Conservation (phyloP, 1,140 invertebrate genomes). For the Lutraria rhynchaena region DNA sequence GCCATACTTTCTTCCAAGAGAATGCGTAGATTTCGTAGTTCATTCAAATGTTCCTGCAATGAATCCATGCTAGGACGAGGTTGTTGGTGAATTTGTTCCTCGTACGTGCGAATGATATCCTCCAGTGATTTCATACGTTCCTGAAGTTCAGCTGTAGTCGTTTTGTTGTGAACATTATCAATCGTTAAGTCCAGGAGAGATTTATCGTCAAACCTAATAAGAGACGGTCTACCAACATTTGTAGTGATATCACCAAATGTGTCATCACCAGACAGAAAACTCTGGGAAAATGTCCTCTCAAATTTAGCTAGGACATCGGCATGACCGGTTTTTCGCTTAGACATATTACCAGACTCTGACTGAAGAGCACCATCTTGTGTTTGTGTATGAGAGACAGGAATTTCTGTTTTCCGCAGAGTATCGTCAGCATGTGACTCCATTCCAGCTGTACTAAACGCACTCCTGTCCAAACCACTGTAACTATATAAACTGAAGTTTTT, state of each 20-base stretch:
- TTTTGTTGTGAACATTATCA: conserved; percentile 5
- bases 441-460: neutral
- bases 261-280: conserved; percentile 20
- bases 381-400: neutral
- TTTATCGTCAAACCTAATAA: neutral
- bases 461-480: neutral
- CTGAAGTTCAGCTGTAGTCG: conserved; percentile 19
- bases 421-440: neutral
- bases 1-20: conserved; percentile 16
- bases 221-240: neutral
- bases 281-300: conserved; percentile 24
- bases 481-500: conserved; percentile 23
- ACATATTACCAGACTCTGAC: neutral
- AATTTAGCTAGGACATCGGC: neutral
- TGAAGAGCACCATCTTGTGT: neutral
- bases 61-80: conserved; percentile 19
- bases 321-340: too few relatives aligned
- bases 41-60: conserved; percentile 33
- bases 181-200: conserved; percentile 13
- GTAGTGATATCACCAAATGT: neutral
- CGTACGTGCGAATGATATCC: conserved; percentile 28
- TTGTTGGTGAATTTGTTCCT: conserved; percentile 15
- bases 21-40: conserved; percentile 34
- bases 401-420: neutral
- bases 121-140: conserved; percentile 21